Evolutionary conservation across 64 coral and sea anemone genomes (phyloP).

Genomic region (Montipora capricornis): DNA sequence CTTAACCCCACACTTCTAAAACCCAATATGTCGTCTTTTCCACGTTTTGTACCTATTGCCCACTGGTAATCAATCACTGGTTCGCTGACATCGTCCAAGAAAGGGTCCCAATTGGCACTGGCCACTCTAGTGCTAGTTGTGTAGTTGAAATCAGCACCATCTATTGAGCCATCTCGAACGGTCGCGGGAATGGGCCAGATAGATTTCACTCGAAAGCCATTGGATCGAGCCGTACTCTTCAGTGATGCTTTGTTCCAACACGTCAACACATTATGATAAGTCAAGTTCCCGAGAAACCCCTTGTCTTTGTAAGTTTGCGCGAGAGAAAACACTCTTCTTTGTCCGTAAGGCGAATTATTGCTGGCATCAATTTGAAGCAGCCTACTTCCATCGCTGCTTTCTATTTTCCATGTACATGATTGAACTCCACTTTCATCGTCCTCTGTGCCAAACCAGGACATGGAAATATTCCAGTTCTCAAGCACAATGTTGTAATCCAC

Average conservation of each 20-base stretch:
- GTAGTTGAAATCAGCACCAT: conserved; percentile 52
- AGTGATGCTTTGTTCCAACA: too few species aligned
- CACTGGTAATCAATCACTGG: conserved; percentile 77
- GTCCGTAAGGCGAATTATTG: neutral
- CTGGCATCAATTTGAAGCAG: too few species aligned
- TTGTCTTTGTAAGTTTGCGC: neutral
- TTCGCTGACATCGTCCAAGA: neutral
- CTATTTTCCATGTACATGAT: too few species aligned
- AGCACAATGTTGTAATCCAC: too few species aligned
- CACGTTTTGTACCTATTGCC: conserved; percentile 65
- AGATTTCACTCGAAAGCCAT: conserved; percentile 29
- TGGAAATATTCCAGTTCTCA: too few species aligned
- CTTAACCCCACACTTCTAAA: neutral
- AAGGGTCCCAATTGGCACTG: too few species aligned
- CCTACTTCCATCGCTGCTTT: too few species aligned
- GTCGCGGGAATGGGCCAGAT: conserved; percentile 56
- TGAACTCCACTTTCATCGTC: conserved; percentile 65
- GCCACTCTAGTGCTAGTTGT: neutral
- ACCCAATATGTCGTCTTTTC: conserved; percentile 53
- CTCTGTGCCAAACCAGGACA: conserved; percentile 59
- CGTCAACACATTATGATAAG: conserved; percentile 65
- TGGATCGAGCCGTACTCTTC: too few species aligned
- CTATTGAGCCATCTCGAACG: conserved; percentile 53
- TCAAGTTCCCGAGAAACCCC: neutral
- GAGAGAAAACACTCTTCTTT: conserved; percentile 6